Evolutionary conservation across 2,113 vertebrate species (phyloP).

Genomic region (Falcunculus frontatus): DNA sequence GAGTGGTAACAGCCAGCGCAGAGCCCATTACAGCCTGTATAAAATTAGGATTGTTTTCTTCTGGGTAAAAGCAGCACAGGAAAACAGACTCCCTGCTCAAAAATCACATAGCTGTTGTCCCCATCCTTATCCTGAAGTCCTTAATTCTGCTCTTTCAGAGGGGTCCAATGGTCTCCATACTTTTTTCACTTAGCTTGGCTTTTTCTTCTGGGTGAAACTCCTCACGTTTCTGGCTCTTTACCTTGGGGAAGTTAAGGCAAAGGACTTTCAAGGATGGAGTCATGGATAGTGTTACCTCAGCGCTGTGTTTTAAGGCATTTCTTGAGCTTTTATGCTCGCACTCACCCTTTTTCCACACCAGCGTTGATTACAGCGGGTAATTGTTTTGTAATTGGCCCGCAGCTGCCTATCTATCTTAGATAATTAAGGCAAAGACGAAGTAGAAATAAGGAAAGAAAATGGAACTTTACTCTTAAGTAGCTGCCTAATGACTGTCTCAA

Average conservation of each 20-base stretch:
- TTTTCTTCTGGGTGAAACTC: neutral
- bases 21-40: neutral
- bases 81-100: neutral
- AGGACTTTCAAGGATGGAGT: neutral
- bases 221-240: neutral
- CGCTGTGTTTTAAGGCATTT: neutral
- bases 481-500: conserved; percentile 34
- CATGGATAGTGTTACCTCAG: neutral
- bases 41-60: neutral
- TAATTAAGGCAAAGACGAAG: conserved; percentile 63
- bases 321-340: neutral
- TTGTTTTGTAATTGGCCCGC: conserved; percentile 70
- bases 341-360: neutral
- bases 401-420: conserved; percentile 66
- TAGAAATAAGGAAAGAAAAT: conserved; percentile 5
- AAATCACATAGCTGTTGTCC: neutral
- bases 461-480: conserved; percentile 55
- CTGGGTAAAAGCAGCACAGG: neutral
- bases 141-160: neutral
- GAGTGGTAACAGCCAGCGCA: neutral
- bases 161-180: neutral
- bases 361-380: conserved; percentile 56
- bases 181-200: neutral
- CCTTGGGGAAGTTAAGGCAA: neutral
- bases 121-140: neutral